These are phyloP conservation scores for Aphodius granarius DNA, from an alignment of 2,888 invertebrate species.

Conservation along the genomic window DNA sequence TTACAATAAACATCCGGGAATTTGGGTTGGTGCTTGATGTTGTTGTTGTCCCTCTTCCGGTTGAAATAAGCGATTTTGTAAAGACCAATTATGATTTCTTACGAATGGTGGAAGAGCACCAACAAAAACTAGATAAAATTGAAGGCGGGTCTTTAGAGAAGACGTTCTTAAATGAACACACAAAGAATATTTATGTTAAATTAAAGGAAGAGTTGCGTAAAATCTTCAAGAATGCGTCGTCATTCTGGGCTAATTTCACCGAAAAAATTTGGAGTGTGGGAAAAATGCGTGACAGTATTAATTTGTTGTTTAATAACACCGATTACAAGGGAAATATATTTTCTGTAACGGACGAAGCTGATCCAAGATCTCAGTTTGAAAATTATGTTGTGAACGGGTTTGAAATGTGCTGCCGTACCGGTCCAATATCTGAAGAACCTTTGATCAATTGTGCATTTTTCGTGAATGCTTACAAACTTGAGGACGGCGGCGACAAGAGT, in stretches of 20 bases:
- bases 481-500: conserved; percentile 33
- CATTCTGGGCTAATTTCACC: conserved; percentile 47
- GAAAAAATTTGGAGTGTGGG: conserved; percentile 90
- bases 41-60: conserved; percentile 77
- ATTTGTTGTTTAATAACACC: conserved; percentile 83
- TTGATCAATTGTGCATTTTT: conserved; percentile 94
- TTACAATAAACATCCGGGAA: conserved; percentile 26
- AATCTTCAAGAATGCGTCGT: conserved; percentile 25
- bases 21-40: conserved; percentile 61
- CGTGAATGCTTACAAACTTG: conserved; percentile 79
- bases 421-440: conserved; percentile 96
- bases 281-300: conserved; percentile 85
- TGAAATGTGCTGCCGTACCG: conserved; percentile 82
- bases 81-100: conserved; percentile 73
- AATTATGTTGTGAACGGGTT: conserved; percentile 82
- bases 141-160: conserved; percentile 44
- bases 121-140: conserved; percentile 34
- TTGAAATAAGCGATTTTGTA: conserved; percentile 67
- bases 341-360: conserved; percentile 50
- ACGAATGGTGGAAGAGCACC: conserved; percentile 59
- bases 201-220: conserved; percentile 17
- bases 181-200: conserved; percentile 32
- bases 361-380: conserved; percentile 67
- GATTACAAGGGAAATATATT: conserved; percentile 64
- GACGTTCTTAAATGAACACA: conserved; percentile 45